phyloP scores from a whole-genome alignment of 2,888 invertebrate species.

The Bursaphelenchus okinawaensis region DNA sequence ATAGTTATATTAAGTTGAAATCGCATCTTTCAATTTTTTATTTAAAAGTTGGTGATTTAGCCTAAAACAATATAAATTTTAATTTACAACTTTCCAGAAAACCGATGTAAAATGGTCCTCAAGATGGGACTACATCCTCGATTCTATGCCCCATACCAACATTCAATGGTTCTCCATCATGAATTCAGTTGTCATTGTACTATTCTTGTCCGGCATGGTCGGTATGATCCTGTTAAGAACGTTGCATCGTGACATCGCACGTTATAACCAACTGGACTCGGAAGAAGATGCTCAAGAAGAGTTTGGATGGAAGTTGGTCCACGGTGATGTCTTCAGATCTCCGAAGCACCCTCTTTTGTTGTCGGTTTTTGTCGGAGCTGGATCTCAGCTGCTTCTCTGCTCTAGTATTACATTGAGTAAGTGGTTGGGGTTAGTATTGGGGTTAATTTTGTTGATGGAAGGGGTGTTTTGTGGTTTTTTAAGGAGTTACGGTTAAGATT shows the following conservation, averaged over 20 bases:
- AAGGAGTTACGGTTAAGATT: neutral
- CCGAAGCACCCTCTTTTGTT: slow-evolving; percentile 87
- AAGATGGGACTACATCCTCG: slow-evolving; percentile 96
- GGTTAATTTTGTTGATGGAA: neutral
- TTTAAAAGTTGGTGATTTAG: slow-evolving; percentile 12
- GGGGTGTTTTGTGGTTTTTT: neutral
- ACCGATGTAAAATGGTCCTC: slow-evolving; percentile 83
- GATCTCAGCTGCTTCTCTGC: slow-evolving; percentile 78
- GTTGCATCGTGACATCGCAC: slow-evolving; percentile 92
- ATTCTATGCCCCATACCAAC: slow-evolving; percentile 83
- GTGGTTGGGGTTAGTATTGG: slow-evolving; percentile 29
- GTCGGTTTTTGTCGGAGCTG: slow-evolving; percentile 90
- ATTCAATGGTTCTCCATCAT: slow-evolving; percentile 70
- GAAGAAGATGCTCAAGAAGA: slow-evolving; percentile 76
- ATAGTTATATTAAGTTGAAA: too few relatives aligned
- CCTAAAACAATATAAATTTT: too few relatives aligned
- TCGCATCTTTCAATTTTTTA: too few relatives aligned
- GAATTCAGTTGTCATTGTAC: slow-evolving; percentile 80
- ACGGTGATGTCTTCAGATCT: slow-evolving; percentile 67
- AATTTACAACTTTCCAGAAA: slow-evolving; percentile 30
- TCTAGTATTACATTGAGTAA: slow-evolving; percentile 74
- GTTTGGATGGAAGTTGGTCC: slow-evolving; percentile 69
- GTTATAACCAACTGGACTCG: slow-evolving; percentile 79
- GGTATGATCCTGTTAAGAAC: slow-evolving; percentile 97
- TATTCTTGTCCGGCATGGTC: slow-evolving; percentile 94